These are phyloP conservation scores for Scomber scombrus DNA, from an alignment of 2,113 vertebrate genomes.

Conservation along the genomic window DNA sequence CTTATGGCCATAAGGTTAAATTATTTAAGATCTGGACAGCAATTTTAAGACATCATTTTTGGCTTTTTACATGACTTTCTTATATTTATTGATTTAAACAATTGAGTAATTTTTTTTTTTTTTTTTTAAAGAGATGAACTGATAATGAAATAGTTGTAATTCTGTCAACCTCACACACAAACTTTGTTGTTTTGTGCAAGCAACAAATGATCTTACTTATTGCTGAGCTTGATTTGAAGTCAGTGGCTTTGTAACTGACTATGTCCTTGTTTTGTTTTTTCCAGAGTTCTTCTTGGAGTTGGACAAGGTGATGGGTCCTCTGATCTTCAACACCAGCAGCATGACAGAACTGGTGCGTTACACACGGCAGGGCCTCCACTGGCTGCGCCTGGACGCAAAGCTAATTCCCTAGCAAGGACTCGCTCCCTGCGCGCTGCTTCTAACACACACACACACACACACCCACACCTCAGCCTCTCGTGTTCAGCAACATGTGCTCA, in stretches of 20 bases:
- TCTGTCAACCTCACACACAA: no score
- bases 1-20: no score
- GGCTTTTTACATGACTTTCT: no score
- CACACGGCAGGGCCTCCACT: conserved; percentile 97
- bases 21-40: no score
- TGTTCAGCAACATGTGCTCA: conserved; percentile 49
- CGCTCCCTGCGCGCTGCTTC: conserved; percentile 51
- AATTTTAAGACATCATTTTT: no score
- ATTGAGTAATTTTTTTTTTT: no score
- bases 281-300: conserved; percentile 97
- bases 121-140: no score
- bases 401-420: conserved; percentile 81
- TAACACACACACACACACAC: conserved; percentile 33
- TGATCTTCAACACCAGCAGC: conserved; percentile 98
- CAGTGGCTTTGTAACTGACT: background rate
- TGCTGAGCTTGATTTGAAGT: background rate
- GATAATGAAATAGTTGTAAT: no score
- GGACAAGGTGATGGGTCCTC: conserved; percentile 97
- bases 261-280: conserved; percentile 54
- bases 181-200: background rate
- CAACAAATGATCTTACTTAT: background rate
- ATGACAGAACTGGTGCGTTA: conserved; percentile 99
- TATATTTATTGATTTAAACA: no score
- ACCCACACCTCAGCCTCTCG: conserved; percentile 61
- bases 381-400: conserved; percentile 97